Evolutionary conservation across 2,888 invertebrate species (phyloP), one percentile per base, ranked within the genome.

Genomic region (Latheticus oryzae): DNA sequence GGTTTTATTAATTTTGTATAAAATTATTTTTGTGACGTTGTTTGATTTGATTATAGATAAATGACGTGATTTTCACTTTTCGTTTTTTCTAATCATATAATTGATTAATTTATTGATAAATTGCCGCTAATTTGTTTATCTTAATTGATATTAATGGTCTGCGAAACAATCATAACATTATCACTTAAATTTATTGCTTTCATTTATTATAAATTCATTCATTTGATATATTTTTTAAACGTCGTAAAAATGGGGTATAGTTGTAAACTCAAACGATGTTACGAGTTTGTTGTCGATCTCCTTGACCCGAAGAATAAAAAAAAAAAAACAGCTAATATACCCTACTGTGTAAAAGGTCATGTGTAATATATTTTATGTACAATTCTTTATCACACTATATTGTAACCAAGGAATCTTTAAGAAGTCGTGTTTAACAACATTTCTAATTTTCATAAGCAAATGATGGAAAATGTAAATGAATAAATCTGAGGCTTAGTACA

Each of bases 1-100:
- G 8, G 54, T 35, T 40, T 55, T 48, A 55, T 55, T 55, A 55
- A 48, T 55, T 48, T 30, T 24, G 28, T 40, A n/a, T n/a, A 19
- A 5, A 19, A 19, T 19, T 5, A 5, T 19, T 19, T 5, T 5
- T 5, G 5, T 5, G 21, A 19, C 21, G 21, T 19, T 19, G 3
- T 19, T 19, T 19, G 5, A 19, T 19, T 19, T 19, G 3, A 3
- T 19, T 19, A 19, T 5, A 19, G 5, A 19, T 5, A 45, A 5
- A 7, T 35, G 35, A 35, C 35, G 35, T 35, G 16, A 28, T 50
- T 50, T 50, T 26, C 13, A 26, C 7, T 24, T 16, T 9, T n/a
- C 11, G 21, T n/a, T n/a, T n/a, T n/a, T n/a, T n/a, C n/a, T n/a
- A 50, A 45, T 3, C 11, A 12, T 13, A 7, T 17, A 42, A 11